phyloP scores from a whole-genome alignment of 2,888 invertebrate genomes.

The Amphiduros pacificus region DNA sequence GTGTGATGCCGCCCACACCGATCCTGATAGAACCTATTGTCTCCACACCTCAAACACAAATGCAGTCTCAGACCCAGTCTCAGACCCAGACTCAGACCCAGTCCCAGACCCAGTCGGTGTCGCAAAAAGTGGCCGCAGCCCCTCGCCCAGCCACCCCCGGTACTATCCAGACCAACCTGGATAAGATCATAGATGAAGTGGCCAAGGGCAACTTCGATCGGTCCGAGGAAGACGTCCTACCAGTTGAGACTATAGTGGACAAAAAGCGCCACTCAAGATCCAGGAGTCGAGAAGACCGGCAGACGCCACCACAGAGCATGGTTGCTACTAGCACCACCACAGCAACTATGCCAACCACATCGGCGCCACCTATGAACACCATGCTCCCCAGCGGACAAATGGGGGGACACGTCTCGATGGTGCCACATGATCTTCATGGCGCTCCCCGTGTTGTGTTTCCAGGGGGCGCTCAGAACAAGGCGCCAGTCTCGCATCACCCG shows the following conservation, averaged over 20 bases:
- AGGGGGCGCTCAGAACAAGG: background rate
- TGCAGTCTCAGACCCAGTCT: too few species aligned
- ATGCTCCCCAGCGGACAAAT: too few species aligned
- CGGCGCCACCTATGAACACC: background rate
- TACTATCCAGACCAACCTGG: conserved; percentile 66
- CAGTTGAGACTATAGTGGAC: conserved; percentile 4
- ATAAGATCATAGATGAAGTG: conserved; percentile 88
- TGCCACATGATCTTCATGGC: conserved; percentile 6
- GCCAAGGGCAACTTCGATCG: conserved; percentile 68
- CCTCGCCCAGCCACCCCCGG: too few species aligned
- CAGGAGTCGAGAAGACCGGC: conserved; percentile 13
- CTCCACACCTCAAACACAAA: too few species aligned
- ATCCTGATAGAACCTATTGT: too few species aligned
- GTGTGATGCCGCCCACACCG: too few species aligned
- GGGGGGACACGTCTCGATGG: too few species aligned
- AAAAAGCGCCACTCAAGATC: conserved; percentile 1
- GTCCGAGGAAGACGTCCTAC: conserved; percentile 19
- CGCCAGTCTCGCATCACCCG: too few species aligned
- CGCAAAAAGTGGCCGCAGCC: too few species aligned
- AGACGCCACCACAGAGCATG: background rate
- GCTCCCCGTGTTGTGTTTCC: conserved; percentile 15
- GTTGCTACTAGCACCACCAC: background rate
- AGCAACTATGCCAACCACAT: background rate
- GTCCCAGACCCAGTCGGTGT: too few species aligned
- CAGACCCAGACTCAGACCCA: too few species aligned